phyloP scores from a whole-genome alignment of 2,113 vertebrate species.

The Motacilla alba region DNA sequence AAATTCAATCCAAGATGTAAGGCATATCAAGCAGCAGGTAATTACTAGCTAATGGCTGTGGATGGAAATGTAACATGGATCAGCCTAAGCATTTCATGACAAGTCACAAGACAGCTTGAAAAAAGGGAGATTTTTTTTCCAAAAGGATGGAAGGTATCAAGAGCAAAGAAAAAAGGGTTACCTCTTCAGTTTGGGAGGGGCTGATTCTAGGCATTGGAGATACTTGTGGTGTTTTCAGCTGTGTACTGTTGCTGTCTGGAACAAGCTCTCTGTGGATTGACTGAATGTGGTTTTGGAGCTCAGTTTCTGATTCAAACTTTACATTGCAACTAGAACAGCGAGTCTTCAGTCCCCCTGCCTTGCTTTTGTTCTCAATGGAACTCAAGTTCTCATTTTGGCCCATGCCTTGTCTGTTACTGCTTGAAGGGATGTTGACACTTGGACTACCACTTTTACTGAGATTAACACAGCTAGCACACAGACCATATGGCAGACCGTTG shows the following conservation, averaged over 20 bases:
- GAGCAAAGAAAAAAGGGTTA: constrained; percentile 75
- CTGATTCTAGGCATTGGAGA: constrained; percentile 97
- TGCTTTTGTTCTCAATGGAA: constrained; percentile 86
- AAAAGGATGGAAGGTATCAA: constrained; percentile 50
- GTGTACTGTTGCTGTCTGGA: constrained; percentile 84
- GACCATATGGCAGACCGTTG: constrained; percentile 94
- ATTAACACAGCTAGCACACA: constrained; percentile 90
- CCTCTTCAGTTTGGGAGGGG: constrained; percentile 96
- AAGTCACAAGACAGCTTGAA: constrained; percentile 5
- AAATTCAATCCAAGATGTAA: constrained; percentile 72
- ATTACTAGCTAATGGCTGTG: constrained; percentile 60
- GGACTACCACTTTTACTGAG: constrained; percentile 93
- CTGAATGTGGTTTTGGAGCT: constrained; percentile 94
- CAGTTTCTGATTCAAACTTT: constrained; percentile 95
- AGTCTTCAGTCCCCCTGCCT: constrained; percentile 87
- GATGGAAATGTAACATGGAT: constrained; percentile 41
- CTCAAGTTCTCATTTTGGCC: constrained; percentile 85
- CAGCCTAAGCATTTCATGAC: constrained; percentile 48
- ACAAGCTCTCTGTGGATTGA: constrained; percentile 89
- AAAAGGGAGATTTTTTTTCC: constrained; percentile 26
- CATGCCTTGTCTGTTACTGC: constrained; percentile 77
- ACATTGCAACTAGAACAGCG: constrained; percentile 97
- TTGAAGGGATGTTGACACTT: constrained; percentile 82
- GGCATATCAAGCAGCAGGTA: constrained; percentile 68
- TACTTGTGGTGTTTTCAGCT: constrained; percentile 92